These are phyloP conservation scores for Todus mexicanus DNA, from an alignment of 2,797 vertebrate species.

Conservation along the genomic window DNA sequence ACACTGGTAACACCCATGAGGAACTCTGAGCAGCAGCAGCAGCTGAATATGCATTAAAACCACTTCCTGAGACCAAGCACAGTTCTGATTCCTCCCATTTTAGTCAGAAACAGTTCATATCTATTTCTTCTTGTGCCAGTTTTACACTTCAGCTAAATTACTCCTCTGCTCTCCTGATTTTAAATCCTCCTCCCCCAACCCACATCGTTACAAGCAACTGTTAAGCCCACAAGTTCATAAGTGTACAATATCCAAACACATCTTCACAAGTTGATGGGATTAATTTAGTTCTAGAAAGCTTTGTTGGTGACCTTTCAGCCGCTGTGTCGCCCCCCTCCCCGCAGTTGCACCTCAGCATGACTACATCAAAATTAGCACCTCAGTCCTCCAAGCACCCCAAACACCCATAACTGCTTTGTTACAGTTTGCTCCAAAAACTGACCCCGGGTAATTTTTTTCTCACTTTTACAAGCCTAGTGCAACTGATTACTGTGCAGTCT, in stretches of 20 bases:
- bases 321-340: background rate
- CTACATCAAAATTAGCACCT: background rate
- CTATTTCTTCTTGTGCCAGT: background rate
- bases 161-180: background rate
- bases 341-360: background rate
- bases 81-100: background rate
- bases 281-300: background rate
- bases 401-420: background rate
- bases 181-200: background rate
- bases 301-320: background rate
- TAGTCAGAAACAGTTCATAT: background rate
- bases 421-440: background rate
- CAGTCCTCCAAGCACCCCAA: background rate
- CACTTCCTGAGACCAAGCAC: constrained; percentile 23
- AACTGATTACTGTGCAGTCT: background rate
- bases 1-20: background rate
- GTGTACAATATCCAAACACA: background rate
- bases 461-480: background rate
- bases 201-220: background rate
- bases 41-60: background rate
- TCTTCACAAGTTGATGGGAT: background rate
- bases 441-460: background rate
- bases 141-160: background rate
- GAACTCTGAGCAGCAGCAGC: background rate
- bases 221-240: background rate